Evolutionary conservation across 2,888 invertebrate species (phyloP), one percentile per base, ranked within the genome.

Genomic region (Lutraria lutraria): DNA sequence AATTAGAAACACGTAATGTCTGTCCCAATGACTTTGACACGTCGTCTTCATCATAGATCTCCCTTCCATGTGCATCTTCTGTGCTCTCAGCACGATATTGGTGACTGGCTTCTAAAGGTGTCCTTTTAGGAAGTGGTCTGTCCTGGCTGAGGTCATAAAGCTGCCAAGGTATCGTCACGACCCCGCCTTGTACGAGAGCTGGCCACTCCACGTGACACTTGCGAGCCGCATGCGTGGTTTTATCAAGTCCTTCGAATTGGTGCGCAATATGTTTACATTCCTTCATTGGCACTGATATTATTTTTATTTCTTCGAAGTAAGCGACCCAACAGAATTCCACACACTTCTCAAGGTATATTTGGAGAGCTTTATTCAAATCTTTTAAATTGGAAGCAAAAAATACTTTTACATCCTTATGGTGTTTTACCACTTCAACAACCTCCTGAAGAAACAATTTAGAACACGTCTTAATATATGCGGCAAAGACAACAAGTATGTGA

Each of bases 241-340:
- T 80, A 21, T 80, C 85, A 8, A 80, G 63, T 4, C 76, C 88
- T 25, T 56, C 19, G 79, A 90, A 90, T 25, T 88, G 79, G 15
- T 25, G 34, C n/a, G 81, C n/a, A 25, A 88, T 80, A 10, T 53
- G 13, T n/a, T 86, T 86, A 34, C 90, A 90, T 54, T 90, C 86
- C 34, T 63, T 83, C 13, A 68, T 86, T 25, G 90, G 90, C 29
- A 79, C 60, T 0, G 88, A 86, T 19, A 90, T 43, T 19, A 90
- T 53, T 15, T 53, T 19, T 21, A 90, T 34, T 31, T 81, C 80
- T 79, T 86, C 83, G 0, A 90, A 81, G 21, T 83, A 79, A 15
- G 90, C 86, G 16, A 90, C 52, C 90, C 90, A 90, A 31, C 80
- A 83, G 56, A 90, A 88, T 60, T 88, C 83, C 10, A 90, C 84